A percentile compares a stretch with the other conserved stretches of the same genome.
Evolutionary conservation across 2,797 vertebrate genomes (phyloP).

Genomic region (Smutsia gigantea): DNA sequence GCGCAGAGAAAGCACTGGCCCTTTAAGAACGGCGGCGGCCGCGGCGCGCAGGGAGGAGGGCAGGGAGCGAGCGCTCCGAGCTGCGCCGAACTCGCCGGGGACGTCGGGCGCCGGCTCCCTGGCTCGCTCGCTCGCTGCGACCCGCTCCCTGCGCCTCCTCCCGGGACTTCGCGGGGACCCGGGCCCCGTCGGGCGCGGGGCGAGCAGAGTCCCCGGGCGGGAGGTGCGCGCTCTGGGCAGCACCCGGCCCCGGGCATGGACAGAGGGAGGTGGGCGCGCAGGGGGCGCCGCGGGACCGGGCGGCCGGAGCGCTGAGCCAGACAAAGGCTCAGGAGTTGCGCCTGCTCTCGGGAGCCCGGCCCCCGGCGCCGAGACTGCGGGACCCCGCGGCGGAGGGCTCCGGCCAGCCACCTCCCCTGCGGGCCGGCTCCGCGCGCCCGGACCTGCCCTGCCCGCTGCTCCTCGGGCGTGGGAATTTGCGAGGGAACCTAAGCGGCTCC

Average conservation of each 20-base stretch:
- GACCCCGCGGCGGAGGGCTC: slow-evolving; percentile 17
- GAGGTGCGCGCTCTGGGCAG: slow-evolving; percentile 63
- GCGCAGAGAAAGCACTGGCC: slow-evolving; percentile 61
- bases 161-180: slow-evolving; percentile 33
- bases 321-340: slow-evolving; percentile 79
- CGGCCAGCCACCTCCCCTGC: not conserved
- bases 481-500: slow-evolving; percentile 35
- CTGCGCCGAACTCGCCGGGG: slow-evolving; percentile 68
- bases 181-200: slow-evolving; percentile 55
- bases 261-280: slow-evolving; percentile 66
- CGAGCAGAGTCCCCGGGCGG: slow-evolving; percentile 8
- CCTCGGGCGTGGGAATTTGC: slow-evolving; percentile 58
- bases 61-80: slow-evolving; percentile 60
- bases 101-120: slow-evolving; percentile 66
- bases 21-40: slow-evolving; percentile 75
- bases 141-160: slow-evolving; percentile 40
- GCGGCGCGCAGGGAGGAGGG: slow-evolving; percentile 58
- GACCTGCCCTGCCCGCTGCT: slow-evolving; percentile 35
- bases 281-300: slow-evolving; percentile 73
- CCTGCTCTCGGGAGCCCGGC: slow-evolving; percentile 63
- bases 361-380: slow-evolving; percentile 16
- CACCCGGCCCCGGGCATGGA: slow-evolving; percentile 62
- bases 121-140: slow-evolving; percentile 1
- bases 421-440: not conserved
- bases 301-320: slow-evolving; percentile 79